A percentile compares a stretch with the other conserved stretches of the same genome.
phyloP scores from a whole-genome alignment of 2,113 vertebrate species.

The Odocoileus virginianus region DNA sequence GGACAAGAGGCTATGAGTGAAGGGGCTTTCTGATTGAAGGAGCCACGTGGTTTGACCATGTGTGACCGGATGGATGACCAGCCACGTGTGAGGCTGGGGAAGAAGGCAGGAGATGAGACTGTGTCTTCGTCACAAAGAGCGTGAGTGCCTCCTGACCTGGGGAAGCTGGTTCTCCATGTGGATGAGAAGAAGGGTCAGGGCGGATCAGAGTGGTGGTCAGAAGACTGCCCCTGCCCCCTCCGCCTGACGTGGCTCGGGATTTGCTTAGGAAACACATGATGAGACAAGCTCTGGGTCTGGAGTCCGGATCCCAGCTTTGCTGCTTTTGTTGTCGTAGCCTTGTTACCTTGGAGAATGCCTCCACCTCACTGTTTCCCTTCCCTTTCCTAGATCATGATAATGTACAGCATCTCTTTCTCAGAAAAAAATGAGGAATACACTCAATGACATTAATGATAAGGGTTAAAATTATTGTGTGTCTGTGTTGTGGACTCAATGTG shows the following conservation, averaged over 20 bases:
- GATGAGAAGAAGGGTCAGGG: not conserved
- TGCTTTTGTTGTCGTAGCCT: not conserved
- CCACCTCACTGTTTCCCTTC: not conserved
- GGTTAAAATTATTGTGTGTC: not conserved
- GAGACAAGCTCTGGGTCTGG: not conserved
- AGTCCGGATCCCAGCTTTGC: not conserved
- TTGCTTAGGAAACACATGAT: not conserved
- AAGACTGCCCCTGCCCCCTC: not conserved
- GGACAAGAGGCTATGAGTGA: not conserved
- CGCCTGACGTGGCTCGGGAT: not conserved
- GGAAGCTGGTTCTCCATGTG: too few relatives aligned
- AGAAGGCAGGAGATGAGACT: rapidly evolving
- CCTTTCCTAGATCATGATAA: not conserved
- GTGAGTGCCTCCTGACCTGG: rapidly evolving
- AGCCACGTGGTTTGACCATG: rapidly evolving
- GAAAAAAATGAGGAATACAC: not conserved
- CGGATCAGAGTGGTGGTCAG: rapidly evolving
- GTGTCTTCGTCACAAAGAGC: not conserved
- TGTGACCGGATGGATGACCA: not conserved
- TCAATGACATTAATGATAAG: not conserved
- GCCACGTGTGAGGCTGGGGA: rapidly evolving
- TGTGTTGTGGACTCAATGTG: not conserved
- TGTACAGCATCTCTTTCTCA: not conserved
- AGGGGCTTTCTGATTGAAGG: not conserved
- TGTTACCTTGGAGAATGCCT: not conserved